phyloP scores from a whole-genome alignment of 2,797 vertebrate genomes.

The Anguilla pacifica region DNA sequence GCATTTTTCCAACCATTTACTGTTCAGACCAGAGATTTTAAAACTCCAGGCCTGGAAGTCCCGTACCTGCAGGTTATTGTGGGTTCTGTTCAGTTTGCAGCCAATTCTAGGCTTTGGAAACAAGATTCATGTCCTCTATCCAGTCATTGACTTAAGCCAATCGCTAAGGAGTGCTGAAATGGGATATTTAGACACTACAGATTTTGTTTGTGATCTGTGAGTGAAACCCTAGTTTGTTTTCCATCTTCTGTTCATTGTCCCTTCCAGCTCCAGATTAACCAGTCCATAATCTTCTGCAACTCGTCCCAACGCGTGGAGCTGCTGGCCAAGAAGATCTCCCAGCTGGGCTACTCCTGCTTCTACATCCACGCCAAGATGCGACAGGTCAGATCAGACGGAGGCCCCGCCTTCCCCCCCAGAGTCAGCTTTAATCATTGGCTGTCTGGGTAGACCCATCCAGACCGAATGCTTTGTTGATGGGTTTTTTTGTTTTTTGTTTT shows the following conservation, averaged over 20 bases:
- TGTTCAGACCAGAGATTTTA: background rate
- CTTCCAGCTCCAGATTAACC: constrained; percentile 96
- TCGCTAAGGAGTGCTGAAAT: too few relatives aligned
- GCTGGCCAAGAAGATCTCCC: constrained; percentile 99
- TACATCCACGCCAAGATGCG: constrained; percentile 99
- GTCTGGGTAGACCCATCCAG: background rate
- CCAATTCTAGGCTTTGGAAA: background rate
- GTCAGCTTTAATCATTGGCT: background rate
- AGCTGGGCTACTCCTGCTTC: constrained; percentile 99
- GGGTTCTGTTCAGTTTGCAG: background rate
- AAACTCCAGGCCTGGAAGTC: background rate
- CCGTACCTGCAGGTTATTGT: background rate
- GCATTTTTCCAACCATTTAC: background rate
- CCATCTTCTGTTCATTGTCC: background rate
- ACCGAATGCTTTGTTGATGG: background rate
- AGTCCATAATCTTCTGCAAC: constrained; percentile 99
- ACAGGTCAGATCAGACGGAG: constrained; percentile 80
- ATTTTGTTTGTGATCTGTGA: background rate
- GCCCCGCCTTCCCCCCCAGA: background rate
- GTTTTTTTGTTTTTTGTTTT: background rate
- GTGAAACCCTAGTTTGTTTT: background rate
- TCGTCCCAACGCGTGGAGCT: constrained; percentile 98
- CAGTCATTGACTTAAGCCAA: background rate
- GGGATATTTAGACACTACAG: background rate
- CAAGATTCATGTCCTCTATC: background rate